These are phyloP conservation scores for Thecophora atra DNA, from an alignment of 2,888 invertebrate genomes.

Conservation along the genomic window DNA sequence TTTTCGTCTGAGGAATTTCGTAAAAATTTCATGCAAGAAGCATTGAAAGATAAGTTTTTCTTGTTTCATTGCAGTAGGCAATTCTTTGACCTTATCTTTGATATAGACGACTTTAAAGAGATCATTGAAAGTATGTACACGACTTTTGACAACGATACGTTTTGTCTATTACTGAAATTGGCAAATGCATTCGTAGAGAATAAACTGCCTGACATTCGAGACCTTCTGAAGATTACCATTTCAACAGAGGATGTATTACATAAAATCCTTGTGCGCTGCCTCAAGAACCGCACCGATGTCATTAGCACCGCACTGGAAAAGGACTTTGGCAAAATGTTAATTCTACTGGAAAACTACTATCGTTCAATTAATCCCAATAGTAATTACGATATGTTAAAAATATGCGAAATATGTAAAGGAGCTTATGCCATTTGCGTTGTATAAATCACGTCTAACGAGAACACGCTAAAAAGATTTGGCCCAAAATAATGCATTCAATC, in stretches of 20 bases:
- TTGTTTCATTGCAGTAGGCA: neutral
- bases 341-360: neutral
- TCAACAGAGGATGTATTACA: constrained; percentile 14
- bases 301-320: neutral
- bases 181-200: neutral
- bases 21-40: neutral
- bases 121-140: neutral
- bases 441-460: neutral
- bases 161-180: constrained; percentile 4
- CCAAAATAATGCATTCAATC: too few species aligned
- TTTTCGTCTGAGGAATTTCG: neutral
- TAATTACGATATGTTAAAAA: neutral
- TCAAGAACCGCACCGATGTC: neutral
- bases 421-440: constrained; percentile 1
- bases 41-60: too few species aligned
- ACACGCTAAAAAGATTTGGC: too few species aligned
- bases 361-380: constrained; percentile 10
- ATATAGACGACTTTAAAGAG: neutral
- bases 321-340: neutral
- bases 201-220: neutral
- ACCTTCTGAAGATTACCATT: neutral
- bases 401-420: constrained; percentile 14
- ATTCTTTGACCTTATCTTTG: neutral
- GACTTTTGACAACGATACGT: constrained; percentile 2
- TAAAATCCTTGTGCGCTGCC: neutral